Percentiles rank a stretch among this genome's conserved stretches.
phyloP scores from a whole-genome alignment of 2,113 vertebrate genomes.

The Varanus salvator region DNA sequence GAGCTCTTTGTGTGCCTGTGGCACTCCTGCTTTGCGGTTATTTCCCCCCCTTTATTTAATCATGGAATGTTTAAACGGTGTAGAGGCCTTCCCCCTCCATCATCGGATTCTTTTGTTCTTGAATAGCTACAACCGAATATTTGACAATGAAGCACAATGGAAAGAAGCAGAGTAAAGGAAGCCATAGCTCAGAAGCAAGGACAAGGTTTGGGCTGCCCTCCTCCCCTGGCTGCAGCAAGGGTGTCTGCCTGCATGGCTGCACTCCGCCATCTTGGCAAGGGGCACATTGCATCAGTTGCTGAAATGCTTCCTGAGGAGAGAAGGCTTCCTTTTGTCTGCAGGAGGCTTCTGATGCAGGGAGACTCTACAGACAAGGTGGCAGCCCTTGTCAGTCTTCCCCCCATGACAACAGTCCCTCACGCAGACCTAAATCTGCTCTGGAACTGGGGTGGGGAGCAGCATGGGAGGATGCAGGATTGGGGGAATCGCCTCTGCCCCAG shows the following conservation, averaged over 20 bases:
- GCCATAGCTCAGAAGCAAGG: background rate
- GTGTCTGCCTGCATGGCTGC: too few species aligned
- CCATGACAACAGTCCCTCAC: too few species aligned
- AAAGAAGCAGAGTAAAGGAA: background rate
- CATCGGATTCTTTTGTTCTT: background rate
- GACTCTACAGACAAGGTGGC: too few species aligned
- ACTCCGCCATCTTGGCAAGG: background rate
- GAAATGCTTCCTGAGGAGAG: too few species aligned
- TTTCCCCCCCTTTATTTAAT: background rate
- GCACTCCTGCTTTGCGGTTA: slow-evolving; percentile 39
- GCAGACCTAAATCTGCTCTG: too few species aligned
- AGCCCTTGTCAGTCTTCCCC: too few species aligned
- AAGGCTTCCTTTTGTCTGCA: too few species aligned
- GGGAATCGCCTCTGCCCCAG: too few species aligned
- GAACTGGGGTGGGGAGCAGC: too few species aligned
- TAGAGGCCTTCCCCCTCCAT: background rate
- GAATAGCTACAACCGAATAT: background rate
- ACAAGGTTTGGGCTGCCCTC: background rate
- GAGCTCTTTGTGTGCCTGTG: background rate
- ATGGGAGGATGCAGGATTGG: too few species aligned
- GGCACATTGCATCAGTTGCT: background rate
- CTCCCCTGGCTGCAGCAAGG: background rate
- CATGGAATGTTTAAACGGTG: background rate
- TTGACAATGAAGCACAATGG: slow-evolving; percentile 20
- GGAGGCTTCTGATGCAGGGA: too few species aligned